Conservation (phyloP, 2,797 vertebrate species). For the Fistularia tabacaria region DNA sequence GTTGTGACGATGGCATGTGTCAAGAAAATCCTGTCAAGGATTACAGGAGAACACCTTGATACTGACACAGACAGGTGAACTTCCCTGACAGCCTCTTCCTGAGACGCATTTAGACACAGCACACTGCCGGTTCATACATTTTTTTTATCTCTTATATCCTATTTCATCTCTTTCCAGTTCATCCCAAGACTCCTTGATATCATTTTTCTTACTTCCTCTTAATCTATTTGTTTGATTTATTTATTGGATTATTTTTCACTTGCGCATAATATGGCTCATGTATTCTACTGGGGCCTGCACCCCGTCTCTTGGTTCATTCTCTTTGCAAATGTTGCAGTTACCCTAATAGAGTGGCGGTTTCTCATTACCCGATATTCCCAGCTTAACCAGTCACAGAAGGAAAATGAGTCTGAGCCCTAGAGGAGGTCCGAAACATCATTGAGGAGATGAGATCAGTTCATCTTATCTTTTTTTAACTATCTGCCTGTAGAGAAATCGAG, state of each 20-base stretch:
- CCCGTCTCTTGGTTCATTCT: slow-evolving; percentile 67
- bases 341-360: slow-evolving; percentile 66
- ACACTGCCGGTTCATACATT: background rate
- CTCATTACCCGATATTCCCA: slow-evolving; percentile 31
- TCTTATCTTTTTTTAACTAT: background rate
- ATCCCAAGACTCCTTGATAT: background rate
- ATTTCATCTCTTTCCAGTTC: background rate
- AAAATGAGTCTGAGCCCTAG: slow-evolving; percentile 12
- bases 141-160: background rate
- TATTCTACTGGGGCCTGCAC: slow-evolving; percentile 62
- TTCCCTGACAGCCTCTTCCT: slow-evolving; percentile 3
- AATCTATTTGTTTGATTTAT: background rate
- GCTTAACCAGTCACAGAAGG: background rate
- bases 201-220: too few species aligned
- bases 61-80: slow-evolving; percentile 2
- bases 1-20: slow-evolving; percentile 20
- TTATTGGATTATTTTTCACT: background rate
- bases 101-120: slow-evolving; percentile 15
- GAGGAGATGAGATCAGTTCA: background rate
- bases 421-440: slow-evolving; percentile 4
- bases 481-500: slow-evolving; percentile 5
- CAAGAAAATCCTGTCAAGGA: slow-evolving; percentile 60
- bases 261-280: slow-evolving; percentile 32
- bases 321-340: slow-evolving; percentile 43
- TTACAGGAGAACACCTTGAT: slow-evolving; percentile 42